Percentiles rank a stretch among this genome's conserved stretches.
Conservation (phyloP, 2,113 vertebrate species). For the Halcyon malimbica region DNA sequence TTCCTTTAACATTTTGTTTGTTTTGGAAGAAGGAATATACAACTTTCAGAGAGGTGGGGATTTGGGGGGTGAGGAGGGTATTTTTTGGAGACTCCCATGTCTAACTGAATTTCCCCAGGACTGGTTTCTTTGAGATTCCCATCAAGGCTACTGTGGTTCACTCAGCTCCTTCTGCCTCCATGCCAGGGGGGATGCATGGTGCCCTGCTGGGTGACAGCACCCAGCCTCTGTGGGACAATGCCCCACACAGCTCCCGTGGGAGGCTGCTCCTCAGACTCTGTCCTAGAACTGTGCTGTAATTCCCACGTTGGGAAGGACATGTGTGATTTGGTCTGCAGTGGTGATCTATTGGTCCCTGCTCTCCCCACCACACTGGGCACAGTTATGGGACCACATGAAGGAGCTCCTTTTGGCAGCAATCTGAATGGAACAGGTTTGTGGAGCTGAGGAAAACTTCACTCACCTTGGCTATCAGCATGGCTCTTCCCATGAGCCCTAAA, state of each 20-base stretch:
- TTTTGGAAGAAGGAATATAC: neutral
- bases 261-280: rapidly evolving
- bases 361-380: rapidly evolving
- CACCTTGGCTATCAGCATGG: neutral
- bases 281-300: neutral
- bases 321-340: neutral
- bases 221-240: neutral
- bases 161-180: neutral
- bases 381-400: neutral
- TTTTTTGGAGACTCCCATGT: neutral
- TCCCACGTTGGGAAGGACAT: neutral
- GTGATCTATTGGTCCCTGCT: rapidly evolving
- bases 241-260: neutral
- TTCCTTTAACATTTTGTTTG: neutral
- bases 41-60: neutral
- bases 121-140: neutral
- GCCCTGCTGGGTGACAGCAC: neutral
- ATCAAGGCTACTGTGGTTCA: neutral
- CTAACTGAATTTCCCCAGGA: neutral
- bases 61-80: neutral
- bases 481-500: neutral
- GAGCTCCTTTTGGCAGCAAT: neutral
- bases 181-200: rapidly evolving
- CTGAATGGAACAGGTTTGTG: neutral
- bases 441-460: neutral